Evolutionary conservation across 1,140 invertebrate species (phyloP).

Genomic region (Bombus pascuorum): DNA sequence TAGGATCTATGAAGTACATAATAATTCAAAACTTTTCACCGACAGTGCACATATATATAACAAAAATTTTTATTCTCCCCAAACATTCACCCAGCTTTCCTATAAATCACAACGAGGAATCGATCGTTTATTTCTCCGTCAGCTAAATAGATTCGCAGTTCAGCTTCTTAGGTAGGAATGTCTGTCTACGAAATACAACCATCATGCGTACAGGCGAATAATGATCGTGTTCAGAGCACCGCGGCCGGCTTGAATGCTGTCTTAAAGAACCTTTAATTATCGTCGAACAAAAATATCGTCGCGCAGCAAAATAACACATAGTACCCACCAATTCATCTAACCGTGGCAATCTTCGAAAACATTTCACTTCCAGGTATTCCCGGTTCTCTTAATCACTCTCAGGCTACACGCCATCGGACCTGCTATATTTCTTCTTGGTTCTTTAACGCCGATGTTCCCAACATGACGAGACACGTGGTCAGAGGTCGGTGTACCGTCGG

Average conservation of each 20-base stretch:
- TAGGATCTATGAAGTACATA: too few species aligned
- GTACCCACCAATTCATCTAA: conserved; percentile 26
- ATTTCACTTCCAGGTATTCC: conserved; percentile 10
- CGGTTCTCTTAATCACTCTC: not conserved
- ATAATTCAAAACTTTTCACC: too few species aligned
- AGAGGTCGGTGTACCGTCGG: conserved; percentile 16
- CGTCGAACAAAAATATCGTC: conserved; percentile 9
- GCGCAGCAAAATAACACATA: not conserved
- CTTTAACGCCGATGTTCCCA: not conserved
- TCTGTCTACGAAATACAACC: conserved; percentile 11
- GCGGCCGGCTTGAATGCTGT: not conserved
- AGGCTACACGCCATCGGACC: not conserved
- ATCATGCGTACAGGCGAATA: not conserved
- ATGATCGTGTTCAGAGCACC: not conserved
- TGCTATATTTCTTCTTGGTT: not conserved
- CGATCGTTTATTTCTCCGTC: not conserved
- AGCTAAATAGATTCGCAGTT: not conserved
- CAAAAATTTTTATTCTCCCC: not conserved
- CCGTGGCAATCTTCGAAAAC: conserved; percentile 5
- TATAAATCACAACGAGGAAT: not conserved
- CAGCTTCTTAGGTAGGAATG: not conserved
- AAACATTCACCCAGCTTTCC: not conserved
- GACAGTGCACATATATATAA: not conserved
- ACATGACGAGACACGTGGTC: conserved; percentile 4
- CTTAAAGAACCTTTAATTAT: conserved; percentile 40